Conservation (phyloP, 2,888 invertebrate genomes). For the Polietes domitor region DNA sequence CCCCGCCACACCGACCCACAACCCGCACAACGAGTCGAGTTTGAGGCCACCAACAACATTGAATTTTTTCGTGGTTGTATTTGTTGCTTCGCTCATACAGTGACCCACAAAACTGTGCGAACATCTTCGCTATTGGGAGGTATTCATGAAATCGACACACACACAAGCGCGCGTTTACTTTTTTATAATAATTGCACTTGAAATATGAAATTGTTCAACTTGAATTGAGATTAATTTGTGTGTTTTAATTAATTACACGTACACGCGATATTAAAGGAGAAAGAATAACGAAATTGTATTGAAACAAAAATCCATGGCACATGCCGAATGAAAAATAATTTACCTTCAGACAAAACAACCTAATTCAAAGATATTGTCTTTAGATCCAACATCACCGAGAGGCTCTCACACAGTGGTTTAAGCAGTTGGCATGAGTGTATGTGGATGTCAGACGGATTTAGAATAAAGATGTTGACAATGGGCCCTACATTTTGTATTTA, state of each 20-base stretch:
- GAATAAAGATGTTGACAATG: too few species aligned
- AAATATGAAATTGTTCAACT: neutral
- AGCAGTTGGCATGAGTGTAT: too few species aligned
- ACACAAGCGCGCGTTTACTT: neutral
- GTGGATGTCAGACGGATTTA: too few species aligned
- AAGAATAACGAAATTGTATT: neutral
- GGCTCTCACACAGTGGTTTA: too few species aligned
- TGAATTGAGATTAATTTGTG: neutral
- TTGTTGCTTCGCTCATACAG: slow-evolving; percentile 17
- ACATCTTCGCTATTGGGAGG: neutral
- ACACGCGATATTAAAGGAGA: neutral
- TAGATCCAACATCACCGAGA: too few species aligned
- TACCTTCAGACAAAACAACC: too few species aligned
- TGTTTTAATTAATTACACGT: neutral
- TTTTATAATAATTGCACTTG: neutral
- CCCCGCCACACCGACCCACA: neutral
- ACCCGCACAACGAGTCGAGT: neutral
- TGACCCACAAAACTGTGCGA: neutral
- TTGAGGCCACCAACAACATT: slow-evolving; percentile 3
- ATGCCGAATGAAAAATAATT: too few species aligned
- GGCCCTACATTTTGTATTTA: too few species aligned
- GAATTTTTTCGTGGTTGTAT: neutral
- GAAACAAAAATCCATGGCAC: too few species aligned
- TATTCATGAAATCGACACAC: neutral
- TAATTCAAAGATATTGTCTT: too few species aligned